Evolutionary conservation across 2,888 invertebrate genomes (phyloP), one percentile per base, ranked within the genome.

Genomic region (Parnassius mnemosyne): DNA sequence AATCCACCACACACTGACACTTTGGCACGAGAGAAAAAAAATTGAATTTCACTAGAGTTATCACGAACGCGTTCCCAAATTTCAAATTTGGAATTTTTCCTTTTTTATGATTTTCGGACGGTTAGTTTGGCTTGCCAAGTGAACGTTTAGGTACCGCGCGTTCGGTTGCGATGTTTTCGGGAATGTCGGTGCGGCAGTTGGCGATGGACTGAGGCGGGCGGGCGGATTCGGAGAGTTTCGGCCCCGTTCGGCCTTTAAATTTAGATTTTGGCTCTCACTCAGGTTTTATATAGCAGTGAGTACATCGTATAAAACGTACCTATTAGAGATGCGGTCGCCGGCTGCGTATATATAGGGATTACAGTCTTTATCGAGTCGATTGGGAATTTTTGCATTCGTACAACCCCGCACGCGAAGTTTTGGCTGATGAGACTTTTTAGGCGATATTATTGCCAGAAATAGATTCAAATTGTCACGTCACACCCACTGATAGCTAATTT

Each of bases 181-280:
- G 81, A 87, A 83, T 82, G 83, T 81, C 86, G 82, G 78, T 76
- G 84, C 89, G 89, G 87, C 88, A 84, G 90, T 82, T 84, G 80
- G 83, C 84, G 85, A 71, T 84, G 85, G 84, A 91, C 90, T 91
- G 90, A 88, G 85, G 85, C 87, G 89, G 89, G 89, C 89, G 89
- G 87, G 83, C 83, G 84, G 80, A 73, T 75, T 88, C 89, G 89
- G 81, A 66, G 69, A 78, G 78, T 75, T 76, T 89, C 89, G 90
- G 87, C 73, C 81, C 78, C 81, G 77, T 83, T 91, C 87, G 88
- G 83, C 78, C 84, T 85, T 92, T 93, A 93, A 90, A 92, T 91
- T 93, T 93, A 93, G 93, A 93, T 91, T 89, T 93, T 93, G 93
- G 93, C 93, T 92, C 89, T 90, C 88, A 89, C 92, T 93, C 93